Evolutionary conservation across 2,888 invertebrate genomes (phyloP).

Genomic region (Callimorpha dominula): DNA sequence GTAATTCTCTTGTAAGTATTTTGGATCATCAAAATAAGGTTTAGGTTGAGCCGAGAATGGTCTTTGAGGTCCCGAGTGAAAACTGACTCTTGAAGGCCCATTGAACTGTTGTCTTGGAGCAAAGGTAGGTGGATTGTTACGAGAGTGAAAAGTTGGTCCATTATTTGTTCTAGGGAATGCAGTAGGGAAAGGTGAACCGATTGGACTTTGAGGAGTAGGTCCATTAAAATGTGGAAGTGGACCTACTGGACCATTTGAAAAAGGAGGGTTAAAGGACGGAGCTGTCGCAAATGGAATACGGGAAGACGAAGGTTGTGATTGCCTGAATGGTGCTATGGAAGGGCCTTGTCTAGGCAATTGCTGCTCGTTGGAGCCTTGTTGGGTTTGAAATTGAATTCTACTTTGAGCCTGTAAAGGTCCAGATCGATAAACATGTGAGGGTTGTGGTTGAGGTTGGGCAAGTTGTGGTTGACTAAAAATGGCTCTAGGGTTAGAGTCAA

Average conservation of each 20-base stretch:
- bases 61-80: slow-evolving; percentile 85
- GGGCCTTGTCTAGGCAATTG: slow-evolving; percentile 80
- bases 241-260: slow-evolving; percentile 69
- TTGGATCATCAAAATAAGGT: slow-evolving; percentile 81
- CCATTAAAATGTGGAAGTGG: slow-evolving; percentile 65
- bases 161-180: slow-evolving; percentile 71
- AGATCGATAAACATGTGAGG: slow-evolving; percentile 65
- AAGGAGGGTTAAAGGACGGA: slow-evolving; percentile 66
- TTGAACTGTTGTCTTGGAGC: slow-evolving; percentile 73
- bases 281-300: slow-evolving; percentile 73
- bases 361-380: slow-evolving; percentile 75
- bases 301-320: slow-evolving; percentile 57
- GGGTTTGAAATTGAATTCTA: slow-evolving; percentile 81
- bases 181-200: slow-evolving; percentile 69
- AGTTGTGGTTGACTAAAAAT: slow-evolving; percentile 53
- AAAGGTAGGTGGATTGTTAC: slow-evolving; percentile 70
- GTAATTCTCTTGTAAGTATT: slow-evolving; percentile 85
- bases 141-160: slow-evolving; percentile 68
- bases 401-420: slow-evolving; percentile 75
- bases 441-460: slow-evolving; percentile 41
- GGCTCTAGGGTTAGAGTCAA: slow-evolving; percentile 62
- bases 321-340: slow-evolving; percentile 76
- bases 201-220: slow-evolving; percentile 73
- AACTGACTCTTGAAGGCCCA: slow-evolving; percentile 75
- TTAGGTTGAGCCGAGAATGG: slow-evolving; percentile 81